phyloP scores from a whole-genome alignment of 2,113 vertebrate species.

The Pelmatolapia mariae region DNA sequence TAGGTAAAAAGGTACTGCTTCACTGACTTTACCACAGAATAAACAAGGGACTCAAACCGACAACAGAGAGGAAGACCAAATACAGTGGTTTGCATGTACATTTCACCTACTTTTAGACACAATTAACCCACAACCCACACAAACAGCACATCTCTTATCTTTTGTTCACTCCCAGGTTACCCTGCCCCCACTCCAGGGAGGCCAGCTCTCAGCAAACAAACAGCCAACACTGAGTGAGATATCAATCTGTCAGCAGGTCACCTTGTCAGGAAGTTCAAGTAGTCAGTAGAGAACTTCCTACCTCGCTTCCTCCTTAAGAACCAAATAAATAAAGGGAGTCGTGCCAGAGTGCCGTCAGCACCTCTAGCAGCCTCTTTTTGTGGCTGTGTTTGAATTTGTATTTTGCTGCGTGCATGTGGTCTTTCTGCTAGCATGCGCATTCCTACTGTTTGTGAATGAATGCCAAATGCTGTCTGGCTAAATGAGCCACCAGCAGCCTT shows the following conservation, averaged over 20 bases:
- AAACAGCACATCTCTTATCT: conserved; percentile 37
- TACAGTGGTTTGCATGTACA: background rate
- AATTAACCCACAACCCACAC: background rate
- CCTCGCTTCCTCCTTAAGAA: conserved; percentile 76
- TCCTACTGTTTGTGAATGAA: conserved; percentile 37
- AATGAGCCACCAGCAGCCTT: conserved; percentile 26
- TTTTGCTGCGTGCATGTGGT: background rate
- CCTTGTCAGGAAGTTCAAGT: conserved; percentile 79
- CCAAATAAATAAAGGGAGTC: conserved; percentile 66
- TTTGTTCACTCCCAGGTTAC: background rate
- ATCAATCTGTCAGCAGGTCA: conserved; percentile 80
- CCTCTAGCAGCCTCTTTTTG: background rate
- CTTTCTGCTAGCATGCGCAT: background rate
- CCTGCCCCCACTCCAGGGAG: conserved; percentile 2
- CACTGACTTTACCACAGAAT: background rate
- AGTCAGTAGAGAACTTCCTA: conserved; percentile 64
- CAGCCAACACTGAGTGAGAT: conserved; percentile 71
- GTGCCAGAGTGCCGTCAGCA: conserved; percentile 63
- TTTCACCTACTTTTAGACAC: conserved; percentile 11
- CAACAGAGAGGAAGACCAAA: conserved; percentile 24
- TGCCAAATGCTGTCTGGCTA: background rate
- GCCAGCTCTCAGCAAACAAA: conserved; percentile 66
- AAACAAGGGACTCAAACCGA: background rate
- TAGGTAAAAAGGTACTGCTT: background rate
- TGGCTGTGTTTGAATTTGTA: background rate